phyloP scores from a whole-genome alignment of 2,797 vertebrate species.

The Hirundo rustica region DNA sequence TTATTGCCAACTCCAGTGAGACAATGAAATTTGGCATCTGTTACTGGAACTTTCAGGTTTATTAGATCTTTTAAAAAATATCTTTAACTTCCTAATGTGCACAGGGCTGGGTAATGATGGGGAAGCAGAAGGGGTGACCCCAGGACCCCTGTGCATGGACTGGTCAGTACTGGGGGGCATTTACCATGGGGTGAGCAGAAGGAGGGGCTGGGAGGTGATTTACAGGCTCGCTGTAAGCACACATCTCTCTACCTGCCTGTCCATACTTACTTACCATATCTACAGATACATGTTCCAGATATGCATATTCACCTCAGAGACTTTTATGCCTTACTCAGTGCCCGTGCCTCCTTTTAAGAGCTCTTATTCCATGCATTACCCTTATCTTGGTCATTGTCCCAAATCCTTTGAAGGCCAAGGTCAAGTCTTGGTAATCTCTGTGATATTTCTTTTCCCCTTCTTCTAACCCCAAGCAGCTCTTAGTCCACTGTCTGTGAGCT shows the following conservation, averaged over 20 bases:
- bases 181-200: background rate
- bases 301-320: background rate
- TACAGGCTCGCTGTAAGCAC: rapidly evolving
- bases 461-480: background rate
- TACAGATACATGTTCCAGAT: rapidly evolving
- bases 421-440: background rate
- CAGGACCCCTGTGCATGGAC: rapidly evolving
- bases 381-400: background rate
- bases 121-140: background rate
- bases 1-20: background rate
- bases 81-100: background rate
- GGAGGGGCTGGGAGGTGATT: background rate
- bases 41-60: slow-evolving; percentile 18
- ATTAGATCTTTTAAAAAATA: slow-evolving; percentile 12
- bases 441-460: background rate
- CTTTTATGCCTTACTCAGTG: background rate
- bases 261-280: rapidly evolving
- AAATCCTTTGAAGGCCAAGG: background rate
- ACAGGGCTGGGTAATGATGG: rapidly evolving
- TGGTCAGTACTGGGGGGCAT: background rate
- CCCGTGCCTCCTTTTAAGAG: background rate
- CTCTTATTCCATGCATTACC: background rate
- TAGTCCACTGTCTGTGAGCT: background rate
- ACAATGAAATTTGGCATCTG: slow-evolving; percentile 22
- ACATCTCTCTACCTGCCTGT: background rate